Percentiles rank a stretch among this genome's conserved stretches.
Conservation (phyloP, 2,888 invertebrate species). For the Acleris laterana region DNA sequence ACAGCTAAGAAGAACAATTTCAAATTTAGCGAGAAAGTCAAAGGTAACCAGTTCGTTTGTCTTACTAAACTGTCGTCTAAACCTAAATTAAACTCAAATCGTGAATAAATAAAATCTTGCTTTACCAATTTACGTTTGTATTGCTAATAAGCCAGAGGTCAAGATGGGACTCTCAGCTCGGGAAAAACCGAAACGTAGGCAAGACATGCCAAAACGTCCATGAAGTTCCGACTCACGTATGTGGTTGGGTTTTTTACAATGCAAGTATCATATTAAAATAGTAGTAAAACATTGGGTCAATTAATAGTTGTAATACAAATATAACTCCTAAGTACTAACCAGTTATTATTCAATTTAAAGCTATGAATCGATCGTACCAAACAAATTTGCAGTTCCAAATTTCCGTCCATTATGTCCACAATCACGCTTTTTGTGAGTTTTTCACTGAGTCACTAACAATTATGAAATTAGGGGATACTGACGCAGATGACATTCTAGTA, state of each 20-base stretch:
- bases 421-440: background rate
- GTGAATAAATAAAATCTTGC: too few species aligned
- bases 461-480: constrained; percentile 14
- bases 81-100: too few species aligned
- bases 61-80: too few species aligned
- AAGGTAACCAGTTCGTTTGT: too few species aligned
- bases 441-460: constrained; percentile 23
- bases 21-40: too few species aligned
- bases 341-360: background rate
- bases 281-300: background rate
- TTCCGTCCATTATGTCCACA: background rate
- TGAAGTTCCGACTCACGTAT: background rate
- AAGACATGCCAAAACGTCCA: background rate
- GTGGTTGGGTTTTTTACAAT: background rate
- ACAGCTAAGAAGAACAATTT: too few species aligned
- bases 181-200: constrained; percentile 15
- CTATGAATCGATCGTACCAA: background rate
- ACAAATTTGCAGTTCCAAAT: constrained; percentile 1
- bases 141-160: too few species aligned
- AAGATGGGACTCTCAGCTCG: background rate
- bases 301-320: background rate
- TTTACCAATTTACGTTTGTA: too few species aligned
- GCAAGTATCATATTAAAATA: background rate
- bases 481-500: background rate
- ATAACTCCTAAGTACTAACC: background rate